These are phyloP conservation scores for Syngnathus floridae DNA, from an alignment of 2,113 vertebrate species.

Conservation along the genomic window DNA sequence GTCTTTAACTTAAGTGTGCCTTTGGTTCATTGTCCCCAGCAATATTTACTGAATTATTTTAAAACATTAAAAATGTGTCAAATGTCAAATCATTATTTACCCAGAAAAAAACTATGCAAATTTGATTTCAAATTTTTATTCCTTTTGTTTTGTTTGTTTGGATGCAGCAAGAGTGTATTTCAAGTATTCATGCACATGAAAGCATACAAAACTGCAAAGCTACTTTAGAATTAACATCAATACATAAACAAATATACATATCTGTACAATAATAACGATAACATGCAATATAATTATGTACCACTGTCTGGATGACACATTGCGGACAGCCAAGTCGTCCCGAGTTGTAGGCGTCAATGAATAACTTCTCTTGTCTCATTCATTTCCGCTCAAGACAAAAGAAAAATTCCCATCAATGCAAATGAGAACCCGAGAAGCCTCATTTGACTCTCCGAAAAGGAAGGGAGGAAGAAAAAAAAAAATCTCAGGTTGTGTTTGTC, in stretches of 20 bases:
- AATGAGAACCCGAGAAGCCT: conserved; percentile 74
- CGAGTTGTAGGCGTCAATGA: conserved; percentile 39
- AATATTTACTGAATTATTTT: not conserved
- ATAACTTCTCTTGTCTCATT: conserved; percentile 46
- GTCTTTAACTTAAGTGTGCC: conserved; percentile 79
- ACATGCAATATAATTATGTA: conserved; percentile 53
- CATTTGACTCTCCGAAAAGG: conserved; percentile 68
- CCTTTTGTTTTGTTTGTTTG: not conserved
- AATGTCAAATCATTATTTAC: not conserved
- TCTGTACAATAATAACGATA: conserved; percentile 12
- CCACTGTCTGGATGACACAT: conserved; percentile 41
- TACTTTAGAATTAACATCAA: not conserved
- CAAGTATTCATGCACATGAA: not conserved
- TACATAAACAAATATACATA: conserved; percentile 3
- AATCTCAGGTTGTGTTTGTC: conserved; percentile 65
- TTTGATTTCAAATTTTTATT: not conserved
- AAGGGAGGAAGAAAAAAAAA: conserved; percentile 26
- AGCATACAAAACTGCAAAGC: not conserved
- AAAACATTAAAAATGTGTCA: not conserved
- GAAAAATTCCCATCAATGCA: conserved; percentile 80
- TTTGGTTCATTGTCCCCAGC: conserved; percentile 55
- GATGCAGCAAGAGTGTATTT: not conserved
- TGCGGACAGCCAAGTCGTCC: conserved; percentile 40
- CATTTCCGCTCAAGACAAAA: conserved; percentile 40
- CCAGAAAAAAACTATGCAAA: not conserved